Base-by-base conservation (phyloP, 2,113 vertebrate genomes). In the Petrocephalus zakoni region DNA sequence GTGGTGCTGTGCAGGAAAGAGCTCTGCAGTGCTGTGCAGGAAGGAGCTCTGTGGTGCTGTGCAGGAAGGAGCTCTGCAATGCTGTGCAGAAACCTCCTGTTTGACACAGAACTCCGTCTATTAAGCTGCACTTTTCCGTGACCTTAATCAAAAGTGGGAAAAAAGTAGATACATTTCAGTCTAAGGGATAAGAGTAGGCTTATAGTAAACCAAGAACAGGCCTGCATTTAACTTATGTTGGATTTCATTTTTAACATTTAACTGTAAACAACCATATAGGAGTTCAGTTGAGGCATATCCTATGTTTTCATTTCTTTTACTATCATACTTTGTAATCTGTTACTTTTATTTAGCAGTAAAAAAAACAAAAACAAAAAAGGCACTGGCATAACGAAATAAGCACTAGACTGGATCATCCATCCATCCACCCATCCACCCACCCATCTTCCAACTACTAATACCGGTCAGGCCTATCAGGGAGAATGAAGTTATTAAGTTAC, bases 61-160 rank as follows among this genome's bases (percentile, higher is more conserved):
- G n/a, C n/a, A n/a, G 42, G 42, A 42, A 42, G 42, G 3, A 42
- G 42, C 42, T 42, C 42, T 2, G 42, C 3, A 3, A 3, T 42
- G 42, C 42, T 42, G 42, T 1, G 42, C 42, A 42, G 42, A 42
- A n/a, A 85, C n/a, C 42, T 90, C 88, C 91, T 84, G 15, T 53
- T 17, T 61, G 81, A 53, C 13, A 55, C 53, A 55, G 10, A 42
- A 78, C 34, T 42, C 72, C n/a, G 52, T 75, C 47, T 83, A 34
- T 75, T 72, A 55, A 64, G 82, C 85, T 53, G 86, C 87, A 46
- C 29, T 89, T 78, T 56, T 88, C 89, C 47, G 83, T 89, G 75
- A 89, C 87, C 89, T 85, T 89, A 89, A 90, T 90, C 47, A 89
- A 89, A 88, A 53, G 55, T 34, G 7, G 58, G 47, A 47, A 55